A percentile compares a stretch with the other conserved stretches of the same genome.
Conservation (phyloP, 2,888 invertebrate genomes). For the Sarcophaga variegata region DNA sequence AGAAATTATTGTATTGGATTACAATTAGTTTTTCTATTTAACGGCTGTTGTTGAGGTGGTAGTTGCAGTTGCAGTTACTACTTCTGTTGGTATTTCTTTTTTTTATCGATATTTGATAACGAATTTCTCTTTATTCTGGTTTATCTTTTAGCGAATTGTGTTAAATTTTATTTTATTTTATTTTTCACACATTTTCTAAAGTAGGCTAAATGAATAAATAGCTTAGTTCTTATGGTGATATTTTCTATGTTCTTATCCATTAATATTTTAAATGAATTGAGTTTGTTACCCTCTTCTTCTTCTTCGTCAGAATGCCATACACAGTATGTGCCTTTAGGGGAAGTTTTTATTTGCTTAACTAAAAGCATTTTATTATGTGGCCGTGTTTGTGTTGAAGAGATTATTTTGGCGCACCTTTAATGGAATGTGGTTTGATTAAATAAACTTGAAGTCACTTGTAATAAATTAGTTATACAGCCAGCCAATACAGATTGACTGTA, state of each 20-base stretch:
- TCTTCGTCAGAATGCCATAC: not conserved
- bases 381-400: not conserved
- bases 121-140: not conserved
- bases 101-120: not conserved
- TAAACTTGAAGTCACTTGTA: constrained; percentile 2
- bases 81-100: not conserved
- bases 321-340: not conserved
- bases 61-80: not conserved
- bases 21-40: constrained; percentile 48
- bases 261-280: not conserved
- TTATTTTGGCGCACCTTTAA: constrained; percentile 41
- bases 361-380: not conserved
- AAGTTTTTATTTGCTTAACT: not conserved
- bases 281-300: not conserved
- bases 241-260: too few species aligned
- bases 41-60: constrained; percentile 6
- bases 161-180: not conserved
- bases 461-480: not conserved
- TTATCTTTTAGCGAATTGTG: not conserved
- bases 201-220: too few species aligned
- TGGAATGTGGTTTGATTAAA: constrained; percentile 48
- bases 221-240: too few species aligned
- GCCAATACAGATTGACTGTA: too few species aligned
- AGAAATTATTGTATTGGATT: constrained; percentile 31
- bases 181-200: not conserved